phyloP scores from a whole-genome alignment of 2,888 invertebrate genomes.

The Heteromyza rotundicornis region DNA sequence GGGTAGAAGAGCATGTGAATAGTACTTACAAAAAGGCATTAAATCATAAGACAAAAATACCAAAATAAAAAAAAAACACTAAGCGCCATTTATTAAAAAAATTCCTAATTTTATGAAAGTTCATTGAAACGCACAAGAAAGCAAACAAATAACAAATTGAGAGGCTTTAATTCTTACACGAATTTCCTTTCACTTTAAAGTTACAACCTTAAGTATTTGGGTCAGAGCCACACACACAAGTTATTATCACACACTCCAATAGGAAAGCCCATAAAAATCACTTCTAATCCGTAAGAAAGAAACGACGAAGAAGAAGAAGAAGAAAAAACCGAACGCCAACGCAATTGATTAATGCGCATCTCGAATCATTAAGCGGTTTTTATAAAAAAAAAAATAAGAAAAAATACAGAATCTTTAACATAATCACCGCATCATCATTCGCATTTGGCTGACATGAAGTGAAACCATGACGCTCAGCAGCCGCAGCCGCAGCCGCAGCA shows the following conservation, averaged over 20 bases:
- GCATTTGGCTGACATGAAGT: too few relatives aligned
- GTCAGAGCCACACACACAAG: background rate
- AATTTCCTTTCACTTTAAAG: background rate
- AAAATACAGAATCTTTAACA: background rate
- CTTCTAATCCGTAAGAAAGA: background rate
- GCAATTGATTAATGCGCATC: constrained; percentile 4
- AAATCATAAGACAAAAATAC: background rate
- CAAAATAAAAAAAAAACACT: too few relatives aligned
- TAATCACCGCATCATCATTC: background rate
- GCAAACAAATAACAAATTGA: too few relatives aligned
- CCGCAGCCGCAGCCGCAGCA: too few relatives aligned
- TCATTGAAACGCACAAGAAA: too few relatives aligned
- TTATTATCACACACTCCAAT: background rate
- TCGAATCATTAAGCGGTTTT: background rate
- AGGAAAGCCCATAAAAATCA: background rate
- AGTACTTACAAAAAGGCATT: background rate
- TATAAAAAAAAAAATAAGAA: too few relatives aligned
- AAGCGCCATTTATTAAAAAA: too few relatives aligned
- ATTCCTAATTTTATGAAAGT: too few relatives aligned
- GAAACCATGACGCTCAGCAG: background rate
- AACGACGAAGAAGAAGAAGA: too few relatives aligned
- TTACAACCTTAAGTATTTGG: background rate
- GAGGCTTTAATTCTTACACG: too few relatives aligned
- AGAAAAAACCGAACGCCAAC: too few relatives aligned
- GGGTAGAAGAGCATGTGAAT: background rate